Evolutionary conservation across 2,113 vertebrate species (phyloP), one percentile per base, ranked within the genome.

Genomic region (Upupa epops): DNA sequence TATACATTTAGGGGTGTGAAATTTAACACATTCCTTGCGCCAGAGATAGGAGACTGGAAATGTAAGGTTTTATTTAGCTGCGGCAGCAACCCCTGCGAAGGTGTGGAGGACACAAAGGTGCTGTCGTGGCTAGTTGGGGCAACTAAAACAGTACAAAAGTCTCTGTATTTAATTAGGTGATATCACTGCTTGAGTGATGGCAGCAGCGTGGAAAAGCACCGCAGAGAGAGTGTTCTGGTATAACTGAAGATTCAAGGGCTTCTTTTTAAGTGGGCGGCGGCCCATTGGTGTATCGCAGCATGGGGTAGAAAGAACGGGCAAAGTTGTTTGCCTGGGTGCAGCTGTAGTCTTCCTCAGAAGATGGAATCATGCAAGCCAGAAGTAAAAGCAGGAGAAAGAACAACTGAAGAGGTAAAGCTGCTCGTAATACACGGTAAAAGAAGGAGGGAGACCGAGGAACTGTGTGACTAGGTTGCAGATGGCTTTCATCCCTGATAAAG

Each of bases 271-370:
- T 99, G 11, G 99, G 99, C 0, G 99, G 99, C 1, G 99, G 99
- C 6, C 99, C 99, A 1, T 99, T 99, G 95, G 98, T 99, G 86
- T 99, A 99, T 54, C 76, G 97, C 68, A 99, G 93, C 99, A 99
- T 99, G 59, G 98, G 99, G 90, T 99, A 97, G 81, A 99, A 98
- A 31, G 99, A 99, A 16, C 98, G 97, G 78, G 99, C 98, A 0
- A 99, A 99, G 97, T 99, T 99, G 97, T 99, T 99, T 93, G 98
- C 94, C 45, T 97, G 97, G 2, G 98, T 97, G 87, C 99, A 99
- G 97, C 98, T 98, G 94, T 98, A 97, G 72, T 98, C 98, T 7
- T 98, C 97, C 69, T 98, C 98, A 0, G 98, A 98, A 78, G 96
- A 85, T 1, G 98, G 99, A 58, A 99, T 96, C 90, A 99, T 94